phyloP scores from a whole-genome alignment of 2,113 vertebrate genomes.

The Helogale parvula region DNA sequence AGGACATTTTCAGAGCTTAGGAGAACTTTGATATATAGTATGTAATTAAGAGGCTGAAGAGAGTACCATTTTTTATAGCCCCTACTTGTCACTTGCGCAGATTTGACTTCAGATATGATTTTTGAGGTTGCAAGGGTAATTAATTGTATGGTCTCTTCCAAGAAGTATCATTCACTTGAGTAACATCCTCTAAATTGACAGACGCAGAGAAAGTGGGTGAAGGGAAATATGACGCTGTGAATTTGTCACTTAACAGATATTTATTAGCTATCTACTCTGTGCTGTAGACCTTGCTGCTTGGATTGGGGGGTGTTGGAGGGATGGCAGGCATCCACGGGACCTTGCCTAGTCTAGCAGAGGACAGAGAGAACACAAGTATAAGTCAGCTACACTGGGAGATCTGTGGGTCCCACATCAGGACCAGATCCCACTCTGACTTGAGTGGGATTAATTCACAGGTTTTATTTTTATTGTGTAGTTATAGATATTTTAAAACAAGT shows the following conservation, averaged over 20 bases:
- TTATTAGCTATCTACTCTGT: neutral
- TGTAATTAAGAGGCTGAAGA: conserved; percentile 73
- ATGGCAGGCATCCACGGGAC: neutral
- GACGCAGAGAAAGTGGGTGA: neutral
- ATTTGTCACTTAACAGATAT: neutral
- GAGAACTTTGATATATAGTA: conserved; percentile 73
- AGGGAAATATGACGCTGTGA: neutral
- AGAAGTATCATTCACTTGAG: conserved; percentile 69
- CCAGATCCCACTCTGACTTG: neutral
- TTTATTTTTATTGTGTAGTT: neutral
- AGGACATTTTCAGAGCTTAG: conserved; percentile 70
- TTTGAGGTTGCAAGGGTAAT: conserved; percentile 80
- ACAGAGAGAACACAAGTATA: neutral
- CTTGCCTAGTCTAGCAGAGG: neutral
- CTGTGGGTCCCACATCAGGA: neutral
- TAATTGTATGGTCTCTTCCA: conserved; percentile 70
- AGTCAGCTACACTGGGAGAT: neutral
- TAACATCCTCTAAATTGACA: conserved; percentile 45
- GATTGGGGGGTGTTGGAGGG: neutral
- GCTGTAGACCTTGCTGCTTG: neutral
- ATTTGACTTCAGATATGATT: conserved; percentile 80
- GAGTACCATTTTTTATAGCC: conserved; percentile 67
- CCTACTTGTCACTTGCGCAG: conserved; percentile 69
- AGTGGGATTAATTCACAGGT: neutral
- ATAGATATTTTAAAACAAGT: neutral